Evolutionary conservation across 2,888 invertebrate genomes (phyloP).

Genomic region (Vanessa cardui): DNA sequence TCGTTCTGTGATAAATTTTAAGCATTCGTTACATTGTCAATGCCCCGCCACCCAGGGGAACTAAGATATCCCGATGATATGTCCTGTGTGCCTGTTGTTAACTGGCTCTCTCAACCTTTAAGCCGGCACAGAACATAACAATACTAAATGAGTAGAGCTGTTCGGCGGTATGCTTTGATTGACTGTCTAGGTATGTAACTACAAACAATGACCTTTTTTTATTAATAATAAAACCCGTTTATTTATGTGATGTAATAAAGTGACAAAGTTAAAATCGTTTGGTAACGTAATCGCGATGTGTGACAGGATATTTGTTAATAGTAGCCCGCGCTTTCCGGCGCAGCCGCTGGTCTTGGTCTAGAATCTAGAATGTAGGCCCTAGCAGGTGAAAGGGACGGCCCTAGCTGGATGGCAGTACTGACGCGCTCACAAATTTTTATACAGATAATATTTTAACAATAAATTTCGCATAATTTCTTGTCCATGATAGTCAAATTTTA

Average conservation of each 20-base stretch:
- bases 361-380: conserved; percentile 44
- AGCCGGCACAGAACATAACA: too few relatives aligned
- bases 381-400: conserved; percentile 69
- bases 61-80: too few relatives aligned
- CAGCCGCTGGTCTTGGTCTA: conserved; percentile 37
- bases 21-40: too few relatives aligned
- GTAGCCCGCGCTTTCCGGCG: conserved; percentile 4
- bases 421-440: neutral
- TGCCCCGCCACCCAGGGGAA: too few relatives aligned
- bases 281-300: neutral
- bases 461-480: neutral
- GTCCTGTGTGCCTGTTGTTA: too few relatives aligned
- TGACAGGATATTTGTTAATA: conserved; percentile 24
- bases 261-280: neutral
- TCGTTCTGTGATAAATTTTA: too few relatives aligned
- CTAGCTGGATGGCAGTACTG: conserved; percentile 37
- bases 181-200: too few relatives aligned
- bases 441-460: neutral
- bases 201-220: too few relatives aligned
- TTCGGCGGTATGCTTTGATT: too few relatives aligned
- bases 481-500: too few relatives aligned
- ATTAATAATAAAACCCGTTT: neutral
- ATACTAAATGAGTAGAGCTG: too few relatives aligned
- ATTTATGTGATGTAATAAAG: neutral
- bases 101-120: too few relatives aligned